These are phyloP conservation scores for Vesta saturnalis DNA, from an alignment of 2,888 invertebrate genomes.

Conservation along the genomic window DNA sequence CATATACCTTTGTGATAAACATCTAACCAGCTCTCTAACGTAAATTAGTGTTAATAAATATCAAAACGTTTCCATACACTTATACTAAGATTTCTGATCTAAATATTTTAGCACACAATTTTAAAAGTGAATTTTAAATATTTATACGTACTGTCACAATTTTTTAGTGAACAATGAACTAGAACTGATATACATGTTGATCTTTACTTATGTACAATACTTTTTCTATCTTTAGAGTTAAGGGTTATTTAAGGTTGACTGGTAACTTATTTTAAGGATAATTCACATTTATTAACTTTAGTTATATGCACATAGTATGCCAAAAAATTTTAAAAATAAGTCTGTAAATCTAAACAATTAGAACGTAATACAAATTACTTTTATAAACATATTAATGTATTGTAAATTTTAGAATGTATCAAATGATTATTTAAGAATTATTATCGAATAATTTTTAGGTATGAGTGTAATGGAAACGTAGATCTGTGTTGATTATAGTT, in stretches of 20 bases:
- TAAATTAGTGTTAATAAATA: conserved; percentile 44
- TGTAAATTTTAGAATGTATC: conserved; percentile 28
- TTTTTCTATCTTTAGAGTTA: conserved; percentile 34
- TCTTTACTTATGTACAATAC: conserved; percentile 23
- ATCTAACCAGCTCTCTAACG: conserved; percentile 61
- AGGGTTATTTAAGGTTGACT: conserved; percentile 36
- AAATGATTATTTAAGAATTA: conserved; percentile 16
- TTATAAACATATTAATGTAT: conserved; percentile 22
- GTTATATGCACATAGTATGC: conserved; percentile 1
- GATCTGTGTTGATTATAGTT: conserved; percentile 48
- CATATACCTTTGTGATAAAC: conserved; percentile 62
- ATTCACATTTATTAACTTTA: background rate
- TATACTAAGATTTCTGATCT: conserved; percentile 18
- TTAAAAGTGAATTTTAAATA: conserved; percentile 23
- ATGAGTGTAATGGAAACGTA: conserved; percentile 57
- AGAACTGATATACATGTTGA: conserved; percentile 20
- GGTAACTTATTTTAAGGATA: conserved; percentile 23
- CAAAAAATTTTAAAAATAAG: conserved; percentile 10
- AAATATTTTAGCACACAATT: conserved; percentile 25
- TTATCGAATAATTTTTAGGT: conserved; percentile 39
- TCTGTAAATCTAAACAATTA: conserved; percentile 5
- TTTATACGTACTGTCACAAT: conserved; percentile 19
- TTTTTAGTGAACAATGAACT: conserved; percentile 18
- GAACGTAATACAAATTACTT: background rate
- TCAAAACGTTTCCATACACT: conserved; percentile 55